Evolutionary conservation across 2,888 invertebrate genomes (phyloP).

Genomic region (Drosophila austrosaltans): DNA sequence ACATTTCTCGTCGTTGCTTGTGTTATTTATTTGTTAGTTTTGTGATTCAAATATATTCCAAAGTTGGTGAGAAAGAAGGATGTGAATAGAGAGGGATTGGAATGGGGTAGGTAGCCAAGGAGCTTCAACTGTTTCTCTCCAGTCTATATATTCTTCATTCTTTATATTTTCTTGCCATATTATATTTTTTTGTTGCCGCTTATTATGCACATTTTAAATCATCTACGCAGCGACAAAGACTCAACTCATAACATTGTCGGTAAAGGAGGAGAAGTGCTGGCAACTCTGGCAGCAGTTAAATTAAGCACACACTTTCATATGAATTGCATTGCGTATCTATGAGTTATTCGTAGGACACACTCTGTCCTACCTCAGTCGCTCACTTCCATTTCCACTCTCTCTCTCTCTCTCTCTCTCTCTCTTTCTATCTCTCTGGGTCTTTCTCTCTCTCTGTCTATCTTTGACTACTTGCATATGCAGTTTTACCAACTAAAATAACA

Average conservation of each 20-base stretch:
- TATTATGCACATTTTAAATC: slow-evolving; percentile 79
- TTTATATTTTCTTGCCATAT: slow-evolving; percentile 26
- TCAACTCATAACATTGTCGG: slow-evolving; percentile 9
- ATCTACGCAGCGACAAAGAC: slow-evolving; percentile 67
- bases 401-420: background rate
- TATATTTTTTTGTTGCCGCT: slow-evolving; percentile 65
- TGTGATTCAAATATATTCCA: slow-evolving; percentile 76
- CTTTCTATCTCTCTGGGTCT: background rate
- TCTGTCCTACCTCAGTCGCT: background rate
- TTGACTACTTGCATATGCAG: slow-evolving; percentile 9
- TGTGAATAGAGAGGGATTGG: background rate
- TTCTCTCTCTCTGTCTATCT: background rate
- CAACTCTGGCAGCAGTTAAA: slow-evolving; percentile 65
- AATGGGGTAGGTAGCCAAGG: background rate
- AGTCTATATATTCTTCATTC: slow-evolving; percentile 38
- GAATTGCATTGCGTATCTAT: slow-evolving; percentile 61
- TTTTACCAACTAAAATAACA: slow-evolving; percentile 16
- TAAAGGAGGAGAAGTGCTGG: background rate
- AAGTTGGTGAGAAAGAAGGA: background rate
- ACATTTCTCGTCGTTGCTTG: slow-evolving; percentile 59
- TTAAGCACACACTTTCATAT: slow-evolving; percentile 70
- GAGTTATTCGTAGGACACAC: slow-evolving; percentile 11
- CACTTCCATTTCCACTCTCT: background rate
- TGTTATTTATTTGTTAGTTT: slow-evolving; percentile 79
- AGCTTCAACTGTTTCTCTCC: slow-evolving; percentile 31